phyloP scores from a whole-genome alignment of 2,888 invertebrate genomes.

The Lasiommata megera region DNA sequence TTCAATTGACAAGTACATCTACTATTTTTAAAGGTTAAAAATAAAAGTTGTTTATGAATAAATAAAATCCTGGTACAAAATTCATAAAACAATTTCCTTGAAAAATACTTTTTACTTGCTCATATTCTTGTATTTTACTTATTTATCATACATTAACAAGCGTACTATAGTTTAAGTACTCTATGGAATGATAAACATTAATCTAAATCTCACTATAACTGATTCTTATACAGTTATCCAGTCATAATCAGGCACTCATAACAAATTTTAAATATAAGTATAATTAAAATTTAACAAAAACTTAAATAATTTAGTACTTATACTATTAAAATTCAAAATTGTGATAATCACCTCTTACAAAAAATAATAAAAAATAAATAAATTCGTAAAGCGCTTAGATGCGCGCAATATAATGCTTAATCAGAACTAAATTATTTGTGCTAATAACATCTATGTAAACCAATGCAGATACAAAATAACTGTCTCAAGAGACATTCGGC shows the following conservation, averaged over 20 bases:
- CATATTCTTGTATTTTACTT: background rate
- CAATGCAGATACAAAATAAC: too few species aligned
- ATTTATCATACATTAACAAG: background rate
- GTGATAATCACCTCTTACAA: too few species aligned
- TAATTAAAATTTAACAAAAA: too few species aligned
- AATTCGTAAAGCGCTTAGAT: too few species aligned
- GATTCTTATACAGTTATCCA: background rate
- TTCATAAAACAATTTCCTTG: conserved; percentile 1
- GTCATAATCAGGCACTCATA: background rate
- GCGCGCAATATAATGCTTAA: too few species aligned
- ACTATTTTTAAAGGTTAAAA: background rate
- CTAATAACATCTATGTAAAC: too few species aligned
- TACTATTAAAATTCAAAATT: too few species aligned
- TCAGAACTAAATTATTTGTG: too few species aligned
- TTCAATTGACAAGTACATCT: too few species aligned
- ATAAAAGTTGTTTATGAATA: background rate
- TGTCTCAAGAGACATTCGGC: too few species aligned
- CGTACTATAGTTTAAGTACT: conserved; percentile 3
- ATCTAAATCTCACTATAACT: conserved; percentile 14
- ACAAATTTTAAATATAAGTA: background rate
- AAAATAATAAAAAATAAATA: too few species aligned
- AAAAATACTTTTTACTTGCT: background rate
- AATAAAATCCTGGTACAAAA: conserved; percentile 10
- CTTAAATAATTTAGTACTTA: too few species aligned
- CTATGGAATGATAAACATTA: conserved; percentile 7